Evolutionary conservation across 2,797 vertebrate genomes (phyloP).

Genomic region (Martes flavigula): DNA sequence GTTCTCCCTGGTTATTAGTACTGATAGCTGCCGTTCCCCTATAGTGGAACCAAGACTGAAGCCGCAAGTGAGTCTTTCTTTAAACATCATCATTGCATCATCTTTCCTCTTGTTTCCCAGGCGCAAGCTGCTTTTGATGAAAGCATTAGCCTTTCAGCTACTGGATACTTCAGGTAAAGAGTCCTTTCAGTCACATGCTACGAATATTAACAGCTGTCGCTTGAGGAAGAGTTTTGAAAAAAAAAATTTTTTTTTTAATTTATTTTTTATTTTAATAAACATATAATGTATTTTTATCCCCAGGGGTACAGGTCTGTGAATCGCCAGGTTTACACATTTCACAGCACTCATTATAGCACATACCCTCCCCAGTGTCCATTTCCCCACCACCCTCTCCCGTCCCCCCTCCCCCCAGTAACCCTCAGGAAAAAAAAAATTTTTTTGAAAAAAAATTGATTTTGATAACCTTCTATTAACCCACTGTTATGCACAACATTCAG

Average conservation of each 20-base stretch:
- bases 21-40: neutral
- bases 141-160: conserved; percentile 78
- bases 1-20: neutral
- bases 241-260: neutral
- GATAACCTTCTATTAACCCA: neutral
- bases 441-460: neutral
- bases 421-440: too few species aligned
- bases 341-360: too few species aligned
- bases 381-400: too few species aligned
- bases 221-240: neutral
- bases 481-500: neutral
- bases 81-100: neutral
- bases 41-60: neutral
- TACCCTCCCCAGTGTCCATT: too few species aligned
- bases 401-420: too few species aligned
- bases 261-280: too few species aligned
- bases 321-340: too few species aligned
- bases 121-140: conserved; percentile 73
- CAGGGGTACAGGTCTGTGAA: too few species aligned
- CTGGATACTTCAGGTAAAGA: conserved; percentile 77
- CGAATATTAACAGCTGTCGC: neutral
- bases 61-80: neutral
- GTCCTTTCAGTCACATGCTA: neutral
- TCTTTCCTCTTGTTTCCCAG: conserved; percentile 44
- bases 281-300: too few species aligned